Conservation (phyloP, 2,888 invertebrate genomes). For the Drosophila silvestris region DNA sequence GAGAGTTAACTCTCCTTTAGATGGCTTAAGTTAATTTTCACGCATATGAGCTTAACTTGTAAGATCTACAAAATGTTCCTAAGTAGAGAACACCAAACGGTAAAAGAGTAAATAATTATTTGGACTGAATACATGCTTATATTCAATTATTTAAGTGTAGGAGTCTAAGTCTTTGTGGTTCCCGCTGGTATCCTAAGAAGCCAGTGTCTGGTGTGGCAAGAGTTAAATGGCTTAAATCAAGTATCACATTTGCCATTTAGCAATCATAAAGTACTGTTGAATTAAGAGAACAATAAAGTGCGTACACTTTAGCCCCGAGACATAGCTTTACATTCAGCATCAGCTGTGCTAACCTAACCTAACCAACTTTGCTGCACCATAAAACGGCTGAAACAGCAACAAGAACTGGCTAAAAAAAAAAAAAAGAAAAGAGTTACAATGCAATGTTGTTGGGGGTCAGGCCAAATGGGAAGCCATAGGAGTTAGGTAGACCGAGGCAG, state of each 20-base stretch:
- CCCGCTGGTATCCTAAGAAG: not conserved
- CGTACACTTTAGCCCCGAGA: not conserved
- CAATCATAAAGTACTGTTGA: constrained; percentile 1
- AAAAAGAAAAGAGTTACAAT: constrained; percentile 36
- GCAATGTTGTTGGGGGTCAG: constrained; percentile 56
- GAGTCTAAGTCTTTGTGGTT: not conserved
- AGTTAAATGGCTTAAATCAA: constrained; percentile 14
- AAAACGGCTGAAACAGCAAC: constrained; percentile 10
- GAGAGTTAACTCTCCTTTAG: not conserved
- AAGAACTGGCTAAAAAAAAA: constrained; percentile 17
- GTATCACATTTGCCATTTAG: not conserved
- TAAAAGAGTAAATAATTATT: not conserved
- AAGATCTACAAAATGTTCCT: not conserved
- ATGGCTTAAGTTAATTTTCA: not conserved
- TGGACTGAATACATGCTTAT: not conserved
- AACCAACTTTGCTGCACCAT: constrained; percentile 38
- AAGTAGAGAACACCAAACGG: not conserved
- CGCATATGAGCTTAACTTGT: not conserved
- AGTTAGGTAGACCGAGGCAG: constrained; percentile 26
- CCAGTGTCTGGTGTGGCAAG: not conserved
- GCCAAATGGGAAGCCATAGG: constrained; percentile 59
- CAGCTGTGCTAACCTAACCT: constrained; percentile 34
- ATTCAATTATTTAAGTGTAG: not conserved
- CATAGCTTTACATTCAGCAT: not conserved
- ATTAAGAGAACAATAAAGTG: constrained; percentile 33